Conservation (phyloP, 2,888 invertebrate species). For the Notodonta dromedarius region DNA sequence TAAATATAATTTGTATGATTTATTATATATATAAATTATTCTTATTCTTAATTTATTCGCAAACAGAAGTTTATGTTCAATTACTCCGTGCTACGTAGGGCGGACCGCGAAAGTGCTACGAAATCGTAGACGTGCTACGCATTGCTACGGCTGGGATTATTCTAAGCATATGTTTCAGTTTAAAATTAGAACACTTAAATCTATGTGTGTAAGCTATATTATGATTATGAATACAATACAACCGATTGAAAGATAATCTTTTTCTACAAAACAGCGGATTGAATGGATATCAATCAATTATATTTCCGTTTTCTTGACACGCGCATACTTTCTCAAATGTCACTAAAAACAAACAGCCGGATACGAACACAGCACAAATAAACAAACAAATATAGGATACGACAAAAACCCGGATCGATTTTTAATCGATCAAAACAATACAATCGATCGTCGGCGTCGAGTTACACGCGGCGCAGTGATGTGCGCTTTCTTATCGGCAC, state of each 20-base stretch:
- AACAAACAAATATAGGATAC: slow-evolving; percentile 16
- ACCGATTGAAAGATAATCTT: no score
- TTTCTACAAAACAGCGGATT: slow-evolving; percentile 3
- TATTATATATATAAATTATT: no score
- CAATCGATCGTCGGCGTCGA: slow-evolving; percentile 44
- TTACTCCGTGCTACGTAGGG: slow-evolving; percentile 25
- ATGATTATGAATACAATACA: no score
- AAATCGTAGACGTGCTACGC: slow-evolving; percentile 14
- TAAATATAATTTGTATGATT: no score
- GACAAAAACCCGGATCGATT: slow-evolving; percentile 31
- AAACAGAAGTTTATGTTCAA: no score
- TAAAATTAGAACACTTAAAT: no score
- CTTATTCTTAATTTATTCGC: no score
- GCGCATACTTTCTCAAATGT: slow-evolving; percentile 33
- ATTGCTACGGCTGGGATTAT: not conserved
- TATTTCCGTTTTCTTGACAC: slow-evolving; percentile 4
- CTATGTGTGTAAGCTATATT: no score
- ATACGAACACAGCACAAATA: slow-evolving; percentile 30
- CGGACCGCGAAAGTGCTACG: slow-evolving; percentile 42
- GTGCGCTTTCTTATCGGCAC: slow-evolving; percentile 24
- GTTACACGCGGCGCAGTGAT: slow-evolving; percentile 29
- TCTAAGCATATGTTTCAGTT: no score
- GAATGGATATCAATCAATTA: slow-evolving; percentile 10
- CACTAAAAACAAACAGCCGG: slow-evolving; percentile 28
- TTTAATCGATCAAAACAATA: slow-evolving; percentile 53